phyloP scores from a whole-genome alignment of 2,113 vertebrate species.

The Cairina moschata region DNA sequence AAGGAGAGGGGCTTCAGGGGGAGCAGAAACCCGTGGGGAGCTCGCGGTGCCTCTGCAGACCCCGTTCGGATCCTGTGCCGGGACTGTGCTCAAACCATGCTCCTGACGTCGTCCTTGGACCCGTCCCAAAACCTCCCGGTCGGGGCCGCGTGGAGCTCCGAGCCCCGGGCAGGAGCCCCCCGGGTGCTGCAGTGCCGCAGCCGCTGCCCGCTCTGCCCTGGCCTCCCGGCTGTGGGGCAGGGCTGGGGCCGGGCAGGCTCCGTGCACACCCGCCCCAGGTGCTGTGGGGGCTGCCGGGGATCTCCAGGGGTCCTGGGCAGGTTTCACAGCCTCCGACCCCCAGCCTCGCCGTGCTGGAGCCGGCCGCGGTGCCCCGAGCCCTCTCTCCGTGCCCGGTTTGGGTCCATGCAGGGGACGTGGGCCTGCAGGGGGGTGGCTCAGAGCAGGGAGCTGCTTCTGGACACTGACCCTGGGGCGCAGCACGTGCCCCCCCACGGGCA shows the following conservation, averaged over 20 bases:
- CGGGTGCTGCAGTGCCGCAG: rapidly evolving
- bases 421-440: background rate
- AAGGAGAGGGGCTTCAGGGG: background rate
- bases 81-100: background rate
- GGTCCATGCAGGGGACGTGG: background rate
- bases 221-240: rapidly evolving
- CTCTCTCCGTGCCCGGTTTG: too few relatives aligned
- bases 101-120: background rate
- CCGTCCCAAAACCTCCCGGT: background rate
- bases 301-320: too few relatives aligned
- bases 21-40: background rate
- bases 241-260: background rate
- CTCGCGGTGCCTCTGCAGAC: too few relatives aligned
- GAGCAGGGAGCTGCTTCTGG: background rate
- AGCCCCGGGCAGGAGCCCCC: background rate
- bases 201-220: background rate
- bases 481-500: rapidly evolving
- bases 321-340: too few relatives aligned
- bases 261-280: too few relatives aligned
- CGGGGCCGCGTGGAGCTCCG: rapidly evolving
- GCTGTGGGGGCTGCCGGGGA: background rate
- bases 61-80: background rate
- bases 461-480: rapidly evolving
- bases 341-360: too few relatives aligned
- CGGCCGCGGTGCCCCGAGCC: too few relatives aligned